phyloP scores from a whole-genome alignment of 92 coral and sea anemone species.

The Parazoanthus darwini region DNA sequence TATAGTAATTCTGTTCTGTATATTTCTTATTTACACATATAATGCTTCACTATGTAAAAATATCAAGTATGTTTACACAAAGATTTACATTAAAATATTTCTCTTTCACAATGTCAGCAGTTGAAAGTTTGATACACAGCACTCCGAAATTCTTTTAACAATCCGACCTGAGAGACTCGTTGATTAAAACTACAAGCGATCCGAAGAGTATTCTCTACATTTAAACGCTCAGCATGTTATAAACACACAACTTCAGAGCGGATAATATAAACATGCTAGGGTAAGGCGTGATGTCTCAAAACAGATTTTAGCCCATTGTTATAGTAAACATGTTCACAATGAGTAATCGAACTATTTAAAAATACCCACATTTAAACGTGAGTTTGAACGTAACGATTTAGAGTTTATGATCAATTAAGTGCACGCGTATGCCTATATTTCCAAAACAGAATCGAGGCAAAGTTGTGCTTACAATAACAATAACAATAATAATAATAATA shows the following conservation, averaged over 20 bases:
- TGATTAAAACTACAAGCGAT: not conserved
- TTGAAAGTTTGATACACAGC: conserved; percentile 22
- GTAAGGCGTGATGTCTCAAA: not conserved
- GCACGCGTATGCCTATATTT: not conserved
- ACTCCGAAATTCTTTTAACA: conserved; percentile 6
- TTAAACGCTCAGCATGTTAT: too few relatives aligned
- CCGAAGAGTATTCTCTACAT: not conserved
- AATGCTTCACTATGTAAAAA: conserved; percentile 22
- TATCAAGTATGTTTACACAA: conserved; percentile 30
- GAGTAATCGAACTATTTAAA: not conserved
- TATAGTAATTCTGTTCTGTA: conserved; percentile 8
- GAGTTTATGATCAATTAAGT: not conserved
- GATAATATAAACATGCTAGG: not conserved
- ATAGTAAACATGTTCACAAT: not conserved
- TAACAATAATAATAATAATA: too few relatives aligned
- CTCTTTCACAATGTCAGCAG: not conserved
- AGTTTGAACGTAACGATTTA: not conserved
- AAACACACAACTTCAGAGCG: too few relatives aligned
- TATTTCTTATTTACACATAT: conserved; percentile 34
- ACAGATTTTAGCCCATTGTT: not conserved
- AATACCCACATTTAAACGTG: not conserved
- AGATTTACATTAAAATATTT: conserved; percentile 28
- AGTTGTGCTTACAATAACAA: not conserved
- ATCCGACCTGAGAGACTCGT: not conserved
- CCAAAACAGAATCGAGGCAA: not conserved